Evolutionary conservation across 2,113 vertebrate genomes (phyloP), one percentile per base, ranked within the genome.

Genomic region (Struthio camelus): DNA sequence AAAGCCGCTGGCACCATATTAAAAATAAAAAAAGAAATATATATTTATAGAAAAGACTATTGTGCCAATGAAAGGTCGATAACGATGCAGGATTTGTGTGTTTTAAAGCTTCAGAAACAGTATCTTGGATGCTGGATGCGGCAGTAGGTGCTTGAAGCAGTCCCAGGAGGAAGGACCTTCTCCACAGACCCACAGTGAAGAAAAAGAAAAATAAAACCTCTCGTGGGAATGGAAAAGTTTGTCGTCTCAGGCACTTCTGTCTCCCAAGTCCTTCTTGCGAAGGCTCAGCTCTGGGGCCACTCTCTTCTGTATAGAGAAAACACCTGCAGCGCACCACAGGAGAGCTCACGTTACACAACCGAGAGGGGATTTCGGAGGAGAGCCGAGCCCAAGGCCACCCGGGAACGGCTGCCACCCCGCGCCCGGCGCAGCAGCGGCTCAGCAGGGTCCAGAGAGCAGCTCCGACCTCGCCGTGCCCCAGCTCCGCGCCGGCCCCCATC

Each of bases 161-260:
- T 93, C 95, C 87, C 83, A 87, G 88, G 71, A 82, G 88, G 88
- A 92, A 95, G 93, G 82, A 91, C 87, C 90, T 94, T 93, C 91
- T 95, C 94, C 94, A 61, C 83, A 89, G 95, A 93, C 93, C 97
- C 95, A 93, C 72, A 75, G 96, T 19, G 81, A 93, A 93, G 94
- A 85, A 91, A 59, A 92, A 87, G 5, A 58, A 86, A 96, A 97
- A 94, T 89, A 96, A 97, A 97, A 94, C 95, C 97, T 96, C 96
- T 93, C 3, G 91, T 93, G 97, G 96, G 96, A 97, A 97, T 94
- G 96, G 96, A 95, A 97, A 95, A 96, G 94, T 96, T 96, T 91
- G 95, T 97, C 92, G 93, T 97, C 96, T 97, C 97, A 98, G 98
- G 97, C 97, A 98, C 98, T 98, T 98, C 97, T 97, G 95, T 97